Evolutionary conservation across 2,888 invertebrate genomes (phyloP).

Genomic region (Sminthurinus aureus): DNA sequence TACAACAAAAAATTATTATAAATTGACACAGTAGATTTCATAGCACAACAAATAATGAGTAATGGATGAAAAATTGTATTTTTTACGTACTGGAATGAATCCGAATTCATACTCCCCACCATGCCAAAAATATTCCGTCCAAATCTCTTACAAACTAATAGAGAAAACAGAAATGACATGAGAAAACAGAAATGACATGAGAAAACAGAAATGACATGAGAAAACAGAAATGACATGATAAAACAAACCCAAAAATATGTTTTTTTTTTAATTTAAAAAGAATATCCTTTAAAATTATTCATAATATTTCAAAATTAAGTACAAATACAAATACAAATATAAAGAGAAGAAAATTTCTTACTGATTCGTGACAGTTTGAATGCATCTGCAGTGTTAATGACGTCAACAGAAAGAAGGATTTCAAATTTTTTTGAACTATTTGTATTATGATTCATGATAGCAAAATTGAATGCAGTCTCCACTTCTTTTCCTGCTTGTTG

Average conservation of each 20-base stretch:
- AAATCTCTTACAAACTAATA: slow-evolving; percentile 86
- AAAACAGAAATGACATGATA: background rate
- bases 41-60: too few relatives aligned
- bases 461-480: slow-evolving; percentile 89
- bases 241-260: too few relatives aligned
- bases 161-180: slow-evolving; percentile 52
- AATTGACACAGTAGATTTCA: too few relatives aligned
- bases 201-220: background rate
- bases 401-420: slow-evolving; percentile 86
- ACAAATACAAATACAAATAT: too few relatives aligned
- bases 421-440: slow-evolving; percentile 83
- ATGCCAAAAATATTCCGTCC: slow-evolving; percentile 87
- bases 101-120: slow-evolving; percentile 89
- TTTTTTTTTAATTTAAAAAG: too few relatives aligned
- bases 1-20: too few relatives aligned
- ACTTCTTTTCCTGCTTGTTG: slow-evolving; percentile 66
- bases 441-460: slow-evolving; percentile 85
- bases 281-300: background rate
- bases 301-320: background rate
- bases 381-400: slow-evolving; percentile 91
- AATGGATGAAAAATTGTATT: too few relatives aligned
- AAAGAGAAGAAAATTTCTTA: slow-evolving; percentile 64
- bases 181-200: background rate
- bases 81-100: slow-evolving; percentile 75
- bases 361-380: slow-evolving; percentile 90